Base-by-base conservation (phyloP, 2,888 invertebrate genomes). In the Fragum whitleyi region DNA sequence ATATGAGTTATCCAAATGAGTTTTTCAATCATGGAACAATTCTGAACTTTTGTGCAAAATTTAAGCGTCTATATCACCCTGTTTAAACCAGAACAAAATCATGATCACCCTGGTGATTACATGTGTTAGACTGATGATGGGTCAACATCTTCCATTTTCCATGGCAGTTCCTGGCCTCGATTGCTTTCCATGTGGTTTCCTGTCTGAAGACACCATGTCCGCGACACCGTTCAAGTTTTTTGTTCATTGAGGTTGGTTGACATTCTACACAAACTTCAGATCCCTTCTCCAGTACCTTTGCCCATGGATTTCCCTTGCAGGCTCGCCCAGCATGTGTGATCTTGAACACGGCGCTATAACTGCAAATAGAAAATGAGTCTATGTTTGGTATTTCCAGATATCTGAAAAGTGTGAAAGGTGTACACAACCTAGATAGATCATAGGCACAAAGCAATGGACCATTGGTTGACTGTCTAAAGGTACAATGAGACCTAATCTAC, bases 321-420 rank as follows among this genome's bases (percentile, higher is more conserved):
- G 87, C 86, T n/a, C 82, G 72, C 16, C 89, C 87, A 36, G 87
- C 83, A 21, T 87, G 83, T 85, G 96, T 95, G 74, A 98, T 96
- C 94, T 97, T 96, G 92, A 97, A 97, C 92, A 96, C 96, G 2
- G 97, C 96, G 94, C 97, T 97, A 94, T 98, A 97, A 94, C 98
- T 97, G 96, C 51, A 96, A 95, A n/a, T 21, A 83, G 57, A 74
- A n/a, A 29, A 59, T 57, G 57, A 57, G 32, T 14, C 26, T 28
- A 28, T 19, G 5, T 3, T n/a, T 32, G 19, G 23, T 7, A 59
- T 23, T 36, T 36, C 11, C 16, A n/a, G 62, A n/a, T n/a, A 16
- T 62, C 21, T 62, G 29, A 57, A 9, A 55, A 57, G 23, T 57
- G 19, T 16, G 14, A 57, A 57, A 21, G 21, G 23, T 23, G 2